Percentiles rank a stretch among this genome's conserved stretches.
These are phyloP conservation scores for Drosophila planitibia DNA, from an alignment of 2,888 invertebrate species.

Conservation along the genomic window DNA sequence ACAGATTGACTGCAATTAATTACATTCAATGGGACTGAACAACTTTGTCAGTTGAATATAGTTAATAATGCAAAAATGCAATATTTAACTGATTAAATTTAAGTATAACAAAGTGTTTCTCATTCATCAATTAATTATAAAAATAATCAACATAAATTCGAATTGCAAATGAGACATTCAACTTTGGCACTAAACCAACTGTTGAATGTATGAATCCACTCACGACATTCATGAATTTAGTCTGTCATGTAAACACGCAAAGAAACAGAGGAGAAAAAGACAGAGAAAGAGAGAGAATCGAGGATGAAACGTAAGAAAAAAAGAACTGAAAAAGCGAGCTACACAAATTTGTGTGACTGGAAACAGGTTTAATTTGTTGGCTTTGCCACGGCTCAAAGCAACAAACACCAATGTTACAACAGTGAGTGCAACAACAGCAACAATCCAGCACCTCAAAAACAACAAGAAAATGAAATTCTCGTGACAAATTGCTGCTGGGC, in stretches of 20 bases:
- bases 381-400: constrained; percentile 34
- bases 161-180: background rate
- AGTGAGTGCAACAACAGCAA: constrained; percentile 29
- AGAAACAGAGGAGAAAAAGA: constrained; percentile 37
- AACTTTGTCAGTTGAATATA: background rate
- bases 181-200: background rate
- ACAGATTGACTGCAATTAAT: constrained; percentile 14
- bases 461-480: constrained; percentile 52
- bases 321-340: constrained; percentile 52
- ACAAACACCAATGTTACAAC: constrained; percentile 48
- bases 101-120: background rate
- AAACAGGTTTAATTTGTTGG: constrained; percentile 56
- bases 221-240: background rate
- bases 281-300: constrained; percentile 1
- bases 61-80: background rate
- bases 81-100: background rate
- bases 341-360: constrained; percentile 45
- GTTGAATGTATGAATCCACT: background rate
- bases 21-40: background rate
- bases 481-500: constrained; percentile 79
- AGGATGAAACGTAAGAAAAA: constrained; percentile 5
- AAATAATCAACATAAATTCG: background rate
- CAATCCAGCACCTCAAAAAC: constrained; percentile 19
- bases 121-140: background rate
- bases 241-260: constrained; percentile 53